Evolutionary conservation across 2,797 vertebrate species (phyloP).

Genomic region (Melanotaenia pygmaea): DNA sequence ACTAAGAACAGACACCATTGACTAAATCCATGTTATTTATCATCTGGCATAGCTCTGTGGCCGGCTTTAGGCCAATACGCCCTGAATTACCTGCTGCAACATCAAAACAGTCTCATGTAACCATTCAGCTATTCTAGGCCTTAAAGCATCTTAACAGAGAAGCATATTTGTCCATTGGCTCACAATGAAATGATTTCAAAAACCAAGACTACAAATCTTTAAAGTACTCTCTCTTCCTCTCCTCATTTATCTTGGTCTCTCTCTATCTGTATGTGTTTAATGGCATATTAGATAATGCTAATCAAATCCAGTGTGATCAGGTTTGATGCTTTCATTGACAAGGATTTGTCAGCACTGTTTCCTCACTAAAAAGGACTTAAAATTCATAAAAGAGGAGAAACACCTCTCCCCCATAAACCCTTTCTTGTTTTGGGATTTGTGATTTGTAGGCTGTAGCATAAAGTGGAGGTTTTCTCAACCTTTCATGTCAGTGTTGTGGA

Average conservation of each 20-base stretch:
- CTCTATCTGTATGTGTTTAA: conserved; percentile 40
- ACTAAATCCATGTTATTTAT: conserved; percentile 78
- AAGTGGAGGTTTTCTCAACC: conserved; percentile 62
- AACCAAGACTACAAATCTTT: conserved; percentile 37
- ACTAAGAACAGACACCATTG: conserved; percentile 76
- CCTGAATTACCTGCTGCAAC: conserved; percentile 77
- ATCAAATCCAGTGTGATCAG: conserved; percentile 67
- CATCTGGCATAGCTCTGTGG: conserved; percentile 73
- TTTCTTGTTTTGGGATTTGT: conserved; percentile 76
- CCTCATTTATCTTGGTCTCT: conserved; percentile 10
- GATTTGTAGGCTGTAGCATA: conserved; percentile 59
- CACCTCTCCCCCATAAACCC: conserved; percentile 64
- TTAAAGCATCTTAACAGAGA: conserved; percentile 66
- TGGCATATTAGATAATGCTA: conserved; percentile 62
- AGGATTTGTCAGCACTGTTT: conserved; percentile 64
- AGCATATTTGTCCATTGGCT: conserved; percentile 55
- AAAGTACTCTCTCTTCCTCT: conserved; percentile 36
- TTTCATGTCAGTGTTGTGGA: conserved; percentile 69
- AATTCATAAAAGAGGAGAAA: conserved; percentile 45
- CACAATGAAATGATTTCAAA: conserved; percentile 61
- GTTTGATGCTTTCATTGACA: conserved; percentile 69
- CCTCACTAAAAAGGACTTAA: conserved; percentile 59
- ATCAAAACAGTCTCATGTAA: conserved; percentile 70
- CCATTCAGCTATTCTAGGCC: conserved; percentile 63
- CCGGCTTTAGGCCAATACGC: conserved; percentile 66